phyloP scores from a whole-genome alignment of 2,797 vertebrate species.

The Rhabdophis nuchalis region DNA sequence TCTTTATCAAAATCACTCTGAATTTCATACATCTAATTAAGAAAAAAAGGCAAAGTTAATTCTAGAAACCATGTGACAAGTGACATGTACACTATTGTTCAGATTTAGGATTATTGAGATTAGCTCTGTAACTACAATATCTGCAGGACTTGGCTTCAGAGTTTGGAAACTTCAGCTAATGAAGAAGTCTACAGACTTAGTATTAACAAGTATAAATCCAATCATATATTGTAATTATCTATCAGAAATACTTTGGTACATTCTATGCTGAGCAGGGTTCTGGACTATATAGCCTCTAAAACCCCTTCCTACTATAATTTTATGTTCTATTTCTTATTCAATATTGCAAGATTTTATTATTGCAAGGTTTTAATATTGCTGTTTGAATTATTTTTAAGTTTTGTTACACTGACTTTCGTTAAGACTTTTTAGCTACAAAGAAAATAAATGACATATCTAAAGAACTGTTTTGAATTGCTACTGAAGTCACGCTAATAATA shows the following conservation, averaged over 20 bases:
- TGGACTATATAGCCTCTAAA: not conserved
- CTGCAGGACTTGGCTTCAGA: not conserved
- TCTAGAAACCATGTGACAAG: constrained; percentile 18
- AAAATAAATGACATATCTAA: not conserved
- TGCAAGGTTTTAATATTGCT: not conserved
- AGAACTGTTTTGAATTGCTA: not conserved
- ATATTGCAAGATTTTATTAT: not conserved
- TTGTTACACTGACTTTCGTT: not conserved
- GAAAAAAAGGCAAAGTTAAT: not conserved
- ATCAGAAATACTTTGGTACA: not conserved
- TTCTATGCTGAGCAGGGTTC: not conserved
- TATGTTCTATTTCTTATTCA: not conserved
- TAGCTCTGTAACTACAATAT: not conserved
- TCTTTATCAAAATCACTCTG: constrained; percentile 80
- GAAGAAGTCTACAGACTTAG: not conserved
- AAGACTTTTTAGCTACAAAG: not conserved
- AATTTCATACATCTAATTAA: constrained; percentile 75
- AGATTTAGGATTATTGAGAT: not conserved
- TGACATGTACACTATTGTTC: not conserved
- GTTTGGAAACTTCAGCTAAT: not conserved
- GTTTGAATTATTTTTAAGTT: not conserved
- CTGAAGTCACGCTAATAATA: not conserved
- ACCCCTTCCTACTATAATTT: not conserved
- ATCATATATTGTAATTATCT: not conserved
- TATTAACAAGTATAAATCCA: not conserved